Percentiles rank a stretch among this genome's conserved stretches.
Conservation (phyloP, 2,888 invertebrate species). For the Drosophila monieri region DNA sequence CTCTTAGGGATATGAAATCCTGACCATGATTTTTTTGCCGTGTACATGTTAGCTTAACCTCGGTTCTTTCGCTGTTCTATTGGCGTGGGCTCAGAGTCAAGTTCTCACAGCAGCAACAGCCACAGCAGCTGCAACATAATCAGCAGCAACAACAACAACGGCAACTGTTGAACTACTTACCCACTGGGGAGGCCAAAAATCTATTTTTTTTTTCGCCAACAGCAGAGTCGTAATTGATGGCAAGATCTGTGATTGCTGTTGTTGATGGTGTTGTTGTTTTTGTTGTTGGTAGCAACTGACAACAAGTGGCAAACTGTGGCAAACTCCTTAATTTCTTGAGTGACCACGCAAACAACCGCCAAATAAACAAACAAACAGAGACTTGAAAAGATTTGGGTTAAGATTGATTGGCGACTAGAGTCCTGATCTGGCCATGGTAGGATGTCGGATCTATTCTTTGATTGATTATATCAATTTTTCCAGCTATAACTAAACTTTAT, state of each 20-base stretch:
- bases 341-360: slow-evolving; percentile 63
- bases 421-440: slow-evolving; percentile 6
- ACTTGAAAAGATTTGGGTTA: slow-evolving; percentile 59
- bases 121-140: slow-evolving; percentile 59
- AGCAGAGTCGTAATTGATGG: slow-evolving; percentile 61
- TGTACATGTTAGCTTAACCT: slow-evolving; percentile 19
- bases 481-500: background rate
- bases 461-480: background rate
- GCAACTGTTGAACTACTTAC: slow-evolving; percentile 83
- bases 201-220: slow-evolving; percentile 40
- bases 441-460: background rate
- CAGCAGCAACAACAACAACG: slow-evolving; percentile 35
- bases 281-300: slow-evolving; percentile 34
- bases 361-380: slow-evolving; percentile 29
- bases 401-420: slow-evolving; percentile 38
- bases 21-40: background rate
- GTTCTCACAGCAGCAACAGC: slow-evolving; percentile 38
- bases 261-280: slow-evolving; percentile 13
- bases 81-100: slow-evolving; percentile 45
- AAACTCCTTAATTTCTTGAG: slow-evolving; percentile 62
- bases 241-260: slow-evolving; percentile 44
- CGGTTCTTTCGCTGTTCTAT: slow-evolving; percentile 29
- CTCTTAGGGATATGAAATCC: background rate
- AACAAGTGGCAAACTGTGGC: slow-evolving; percentile 55
- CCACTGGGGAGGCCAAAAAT: slow-evolving; percentile 77